Evolutionary conservation across 2,888 invertebrate genomes (phyloP).

Genomic region (Lasioglossum malachurum): DNA sequence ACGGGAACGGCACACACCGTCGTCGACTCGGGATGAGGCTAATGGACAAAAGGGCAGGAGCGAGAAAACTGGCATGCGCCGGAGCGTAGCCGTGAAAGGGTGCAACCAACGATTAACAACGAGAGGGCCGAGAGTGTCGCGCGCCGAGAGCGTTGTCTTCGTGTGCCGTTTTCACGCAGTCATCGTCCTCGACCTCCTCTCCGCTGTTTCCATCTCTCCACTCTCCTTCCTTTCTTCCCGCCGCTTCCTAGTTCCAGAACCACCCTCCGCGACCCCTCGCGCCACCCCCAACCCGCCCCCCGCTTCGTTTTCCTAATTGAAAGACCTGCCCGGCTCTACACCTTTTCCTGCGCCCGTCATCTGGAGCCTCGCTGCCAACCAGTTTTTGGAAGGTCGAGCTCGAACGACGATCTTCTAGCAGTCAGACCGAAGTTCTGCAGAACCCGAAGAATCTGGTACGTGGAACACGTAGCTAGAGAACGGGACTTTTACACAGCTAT

Average conservation of each 20-base stretch:
- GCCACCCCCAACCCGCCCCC: conserved; percentile 32
- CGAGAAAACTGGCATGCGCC: conserved; percentile 72
- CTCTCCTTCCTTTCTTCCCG: conserved; percentile 45
- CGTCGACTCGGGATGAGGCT: conserved; percentile 74
- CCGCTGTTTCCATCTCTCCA: conserved; percentile 40
- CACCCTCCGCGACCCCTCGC: background rate
- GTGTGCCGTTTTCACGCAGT: conserved; percentile 71
- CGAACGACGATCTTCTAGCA: background rate
- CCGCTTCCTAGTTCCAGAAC: conserved; percentile 4
- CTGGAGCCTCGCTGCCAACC: background rate
- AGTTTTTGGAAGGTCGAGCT: background rate
- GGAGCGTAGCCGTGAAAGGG: conserved; percentile 76
- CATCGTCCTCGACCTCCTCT: conserved; percentile 68
- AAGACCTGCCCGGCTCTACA: conserved; percentile 53
- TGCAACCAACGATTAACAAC: conserved; percentile 82
- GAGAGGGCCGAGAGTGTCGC: conserved; percentile 76
- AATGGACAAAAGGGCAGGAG: conserved; percentile 79
- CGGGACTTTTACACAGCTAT: too few relatives aligned
- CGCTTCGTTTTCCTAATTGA: conserved; percentile 69
- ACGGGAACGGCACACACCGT: background rate
- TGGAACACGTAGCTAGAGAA: too few relatives aligned
- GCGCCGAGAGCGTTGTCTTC: conserved; percentile 76
- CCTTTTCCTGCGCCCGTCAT: conserved; percentile 12
- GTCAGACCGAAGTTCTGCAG: background rate
- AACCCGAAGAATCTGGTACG: too few relatives aligned